phyloP scores from a whole-genome alignment of 64 coral and sea anemone species.

The Porites lutea region DNA sequence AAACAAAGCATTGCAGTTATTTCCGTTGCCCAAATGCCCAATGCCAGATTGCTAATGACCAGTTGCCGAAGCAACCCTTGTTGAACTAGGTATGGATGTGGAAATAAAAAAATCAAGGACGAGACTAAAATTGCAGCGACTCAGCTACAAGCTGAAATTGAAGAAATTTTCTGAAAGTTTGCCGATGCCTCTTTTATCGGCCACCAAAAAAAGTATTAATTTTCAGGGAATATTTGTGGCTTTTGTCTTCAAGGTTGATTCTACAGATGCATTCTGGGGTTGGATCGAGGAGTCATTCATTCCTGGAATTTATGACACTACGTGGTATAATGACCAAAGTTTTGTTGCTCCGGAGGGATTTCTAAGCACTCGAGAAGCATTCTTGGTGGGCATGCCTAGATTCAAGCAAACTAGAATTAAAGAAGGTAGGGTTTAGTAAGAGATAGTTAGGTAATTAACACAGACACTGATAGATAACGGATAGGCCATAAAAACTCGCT shows the following conservation, averaged over 20 bases:
- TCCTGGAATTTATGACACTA: conserved; percentile 75
- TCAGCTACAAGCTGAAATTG: too few relatives aligned
- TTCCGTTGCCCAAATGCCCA: too few relatives aligned
- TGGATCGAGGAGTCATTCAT: conserved; percentile 66
- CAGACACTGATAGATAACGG: background rate
- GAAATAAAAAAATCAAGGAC: too few relatives aligned
- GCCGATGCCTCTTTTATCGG: too few relatives aligned
- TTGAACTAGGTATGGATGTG: too few relatives aligned
- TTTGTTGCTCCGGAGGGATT: conserved; percentile 74
- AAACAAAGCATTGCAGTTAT: too few relatives aligned
- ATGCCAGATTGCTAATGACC: too few relatives aligned
- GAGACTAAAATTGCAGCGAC: too few relatives aligned
- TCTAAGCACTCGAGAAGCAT: conserved; percentile 65
- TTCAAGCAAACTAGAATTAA: conserved; percentile 87
- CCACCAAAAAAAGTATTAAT: too few relatives aligned
- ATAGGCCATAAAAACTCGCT: too few relatives aligned
- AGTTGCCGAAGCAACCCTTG: too few relatives aligned
- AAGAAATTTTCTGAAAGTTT: too few relatives aligned
- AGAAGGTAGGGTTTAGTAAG: conserved; percentile 44
- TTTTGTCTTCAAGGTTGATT: conserved; percentile 48
- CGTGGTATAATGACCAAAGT: conserved; percentile 63
- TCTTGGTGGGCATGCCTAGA: conserved; percentile 94
- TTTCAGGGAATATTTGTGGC: background rate
- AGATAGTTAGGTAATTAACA: background rate
- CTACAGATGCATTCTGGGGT: conserved; percentile 65